Conservation (phyloP, 2,888 invertebrate genomes). For the Antheraea yamamai region DNA sequence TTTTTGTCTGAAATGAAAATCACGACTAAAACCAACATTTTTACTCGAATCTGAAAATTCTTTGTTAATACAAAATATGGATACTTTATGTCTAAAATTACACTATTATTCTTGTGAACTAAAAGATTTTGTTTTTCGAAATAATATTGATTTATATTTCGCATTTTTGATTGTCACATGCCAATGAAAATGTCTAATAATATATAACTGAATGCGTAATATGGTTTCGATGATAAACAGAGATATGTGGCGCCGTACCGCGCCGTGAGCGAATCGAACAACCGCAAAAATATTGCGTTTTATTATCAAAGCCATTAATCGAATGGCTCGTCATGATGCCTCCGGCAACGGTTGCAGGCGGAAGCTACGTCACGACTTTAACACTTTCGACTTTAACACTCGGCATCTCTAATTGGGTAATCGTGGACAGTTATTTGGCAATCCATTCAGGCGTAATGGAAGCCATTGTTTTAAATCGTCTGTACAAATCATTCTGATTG, state of each 20-base stretch:
- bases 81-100: too few relatives aligned
- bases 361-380: conserved; percentile 35
- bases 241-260: background rate
- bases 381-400: conserved; percentile 33
- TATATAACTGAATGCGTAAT: conserved; percentile 3
- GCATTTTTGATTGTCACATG: background rate
- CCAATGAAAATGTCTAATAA: background rate
- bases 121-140: background rate
- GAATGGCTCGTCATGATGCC: conserved; percentile 40
- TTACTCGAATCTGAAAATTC: too few relatives aligned
- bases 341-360: conserved; percentile 27
- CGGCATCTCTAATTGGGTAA: conserved; percentile 48
- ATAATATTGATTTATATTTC: background rate
- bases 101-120: background rate
- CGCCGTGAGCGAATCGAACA: conserved; percentile 2
- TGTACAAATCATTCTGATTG: background rate
- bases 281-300: conserved; percentile 39
- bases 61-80: too few relatives aligned
- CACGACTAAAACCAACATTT: too few relatives aligned
- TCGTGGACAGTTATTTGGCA: conserved; percentile 38
- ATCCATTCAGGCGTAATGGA: conserved; percentile 20
- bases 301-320: conserved; percentile 46
- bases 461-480: conserved; percentile 12
- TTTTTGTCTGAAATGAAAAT: too few relatives aligned
- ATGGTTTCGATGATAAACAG: background rate